Percentiles rank a stretch among this genome's conserved stretches.
Conservation (phyloP, 2,888 invertebrate genomes). For the Pediacus dermestoides region DNA sequence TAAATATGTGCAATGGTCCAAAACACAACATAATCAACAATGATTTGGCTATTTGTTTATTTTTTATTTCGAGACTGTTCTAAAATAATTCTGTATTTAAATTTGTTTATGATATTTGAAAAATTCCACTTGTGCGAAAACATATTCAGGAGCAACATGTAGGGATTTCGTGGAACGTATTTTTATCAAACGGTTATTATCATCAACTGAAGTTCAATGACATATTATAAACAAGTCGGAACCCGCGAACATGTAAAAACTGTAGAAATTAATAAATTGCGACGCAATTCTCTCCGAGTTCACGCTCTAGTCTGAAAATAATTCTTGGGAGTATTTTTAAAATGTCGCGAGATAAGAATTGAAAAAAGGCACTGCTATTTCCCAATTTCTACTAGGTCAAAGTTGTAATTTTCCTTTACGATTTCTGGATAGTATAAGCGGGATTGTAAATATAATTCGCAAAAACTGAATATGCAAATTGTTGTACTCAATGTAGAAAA, state of each 20-base stretch:
- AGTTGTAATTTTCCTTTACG: slow-evolving; percentile 11
- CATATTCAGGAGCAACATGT: slow-evolving; percentile 11
- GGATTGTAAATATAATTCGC: slow-evolving; percentile 19
- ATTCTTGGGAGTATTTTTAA: background rate
- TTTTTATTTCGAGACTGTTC: too few species aligned
- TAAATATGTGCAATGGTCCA: too few species aligned
- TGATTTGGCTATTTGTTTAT: too few species aligned
- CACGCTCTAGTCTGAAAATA: background rate
- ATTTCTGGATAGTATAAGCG: slow-evolving; percentile 16
- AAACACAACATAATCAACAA: too few species aligned
- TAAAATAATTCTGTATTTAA: too few species aligned
- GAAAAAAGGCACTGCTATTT: too few species aligned
- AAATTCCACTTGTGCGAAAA: slow-evolving; percentile 8
- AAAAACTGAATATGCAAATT: slow-evolving; percentile 26
- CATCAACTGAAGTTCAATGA: slow-evolving; percentile 13
- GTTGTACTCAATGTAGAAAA: slow-evolving; percentile 22
- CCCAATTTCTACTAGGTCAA: slow-evolving; percentile 15
- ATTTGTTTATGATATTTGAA: too few species aligned
- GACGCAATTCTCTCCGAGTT: background rate
- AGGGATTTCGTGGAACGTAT: slow-evolving; percentile 14
- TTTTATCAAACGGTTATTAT: slow-evolving; percentile 14
- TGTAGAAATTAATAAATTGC: slow-evolving; percentile 5
- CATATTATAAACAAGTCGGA: slow-evolving; percentile 12
- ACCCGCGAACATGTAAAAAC: slow-evolving; percentile 13
- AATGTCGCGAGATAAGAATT: slow-evolving; percentile 7